Percentiles rank a stretch among this genome's conserved stretches.
phyloP scores from a whole-genome alignment of 2,113 vertebrate genomes.

The Scolopax mira region DNA sequence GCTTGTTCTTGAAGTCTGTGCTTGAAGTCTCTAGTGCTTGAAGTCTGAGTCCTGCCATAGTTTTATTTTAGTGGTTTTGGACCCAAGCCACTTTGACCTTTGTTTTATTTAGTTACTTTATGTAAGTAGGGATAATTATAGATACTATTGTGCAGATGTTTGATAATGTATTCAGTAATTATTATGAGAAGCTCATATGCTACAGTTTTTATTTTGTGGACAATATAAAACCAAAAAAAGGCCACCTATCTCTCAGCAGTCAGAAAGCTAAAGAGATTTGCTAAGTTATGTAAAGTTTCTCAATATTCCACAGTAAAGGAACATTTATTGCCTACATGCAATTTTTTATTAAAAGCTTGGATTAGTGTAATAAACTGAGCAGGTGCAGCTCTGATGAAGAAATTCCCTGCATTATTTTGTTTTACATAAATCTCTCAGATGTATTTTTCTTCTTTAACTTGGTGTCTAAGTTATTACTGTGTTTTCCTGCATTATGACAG shows the following conservation, averaged over 20 bases:
- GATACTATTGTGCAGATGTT: not conserved
- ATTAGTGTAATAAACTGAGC: not conserved
- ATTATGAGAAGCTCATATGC: not conserved
- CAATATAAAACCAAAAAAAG: not conserved
- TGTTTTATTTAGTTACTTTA: not conserved
- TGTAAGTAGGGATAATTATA: not conserved
- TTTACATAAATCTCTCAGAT: not conserved
- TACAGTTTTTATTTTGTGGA: not conserved
- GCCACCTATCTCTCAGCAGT: not conserved
- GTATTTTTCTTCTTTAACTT: slow-evolving; percentile 22
- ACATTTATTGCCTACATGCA: not conserved
- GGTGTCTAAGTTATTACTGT: not conserved
- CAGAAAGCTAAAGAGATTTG: not conserved
- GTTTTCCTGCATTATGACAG: not conserved
- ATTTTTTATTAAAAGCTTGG: not conserved
- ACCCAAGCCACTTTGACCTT: not conserved
- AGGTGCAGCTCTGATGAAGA: not conserved
- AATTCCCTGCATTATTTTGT: not conserved
- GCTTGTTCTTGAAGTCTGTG: not conserved
- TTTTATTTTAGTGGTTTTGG: not conserved
- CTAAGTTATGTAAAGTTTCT: not conserved
- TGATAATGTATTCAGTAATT: not conserved
- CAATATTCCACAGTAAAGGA: not conserved
- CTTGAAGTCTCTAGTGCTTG: not conserved
- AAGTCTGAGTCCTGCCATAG: not conserved